phyloP scores from a whole-genome alignment of 2,113 vertebrate genomes.

The Perognathus longimembris region DNA sequence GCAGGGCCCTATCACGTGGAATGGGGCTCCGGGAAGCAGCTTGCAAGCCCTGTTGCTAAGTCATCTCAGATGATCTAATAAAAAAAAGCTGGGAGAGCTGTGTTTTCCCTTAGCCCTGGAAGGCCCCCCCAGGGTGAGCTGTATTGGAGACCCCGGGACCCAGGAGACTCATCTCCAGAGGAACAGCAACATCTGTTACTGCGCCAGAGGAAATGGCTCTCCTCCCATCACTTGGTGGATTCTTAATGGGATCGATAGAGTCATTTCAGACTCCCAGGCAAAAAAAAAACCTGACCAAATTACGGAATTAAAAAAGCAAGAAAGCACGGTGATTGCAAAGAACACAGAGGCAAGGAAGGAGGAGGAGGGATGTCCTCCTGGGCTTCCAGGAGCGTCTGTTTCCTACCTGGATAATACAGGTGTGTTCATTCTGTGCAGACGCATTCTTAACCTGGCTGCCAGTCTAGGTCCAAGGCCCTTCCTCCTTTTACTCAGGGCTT shows the following conservation, averaged over 20 bases:
- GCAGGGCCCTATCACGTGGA: conserved; percentile 11
- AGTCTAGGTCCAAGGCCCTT: background rate
- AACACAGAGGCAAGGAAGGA: background rate
- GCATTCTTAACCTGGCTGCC: background rate
- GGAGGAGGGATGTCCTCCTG: background rate
- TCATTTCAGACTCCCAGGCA: conserved; percentile 48
- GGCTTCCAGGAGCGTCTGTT: background rate
- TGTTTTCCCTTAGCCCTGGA: conserved; percentile 53
- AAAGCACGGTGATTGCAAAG: conserved; percentile 39
- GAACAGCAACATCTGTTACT: conserved; percentile 75
- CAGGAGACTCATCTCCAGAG: conserved; percentile 72
- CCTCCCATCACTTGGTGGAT: conserved; percentile 72
- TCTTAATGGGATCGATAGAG: conserved; percentile 77
- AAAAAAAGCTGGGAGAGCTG: conserved; percentile 31
- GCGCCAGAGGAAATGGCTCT: conserved; percentile 58
- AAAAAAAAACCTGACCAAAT: conserved; percentile 70
- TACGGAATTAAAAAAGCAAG: conserved; percentile 54
- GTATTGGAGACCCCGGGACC: conserved; percentile 68
- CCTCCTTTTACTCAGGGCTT: background rate
- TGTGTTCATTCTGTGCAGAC: conserved; percentile 47
- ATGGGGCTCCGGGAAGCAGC: conserved; percentile 51
- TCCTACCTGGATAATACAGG: background rate
- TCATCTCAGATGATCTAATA: conserved; percentile 46
- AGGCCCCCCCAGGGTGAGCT: conserved; percentile 60
- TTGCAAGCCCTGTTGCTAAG: conserved; percentile 57